A percentile compares a stretch with the other conserved stretches of the same genome.
Evolutionary conservation across 2,113 vertebrate genomes (phyloP).

Genomic region (Malurus elegans): DNA sequence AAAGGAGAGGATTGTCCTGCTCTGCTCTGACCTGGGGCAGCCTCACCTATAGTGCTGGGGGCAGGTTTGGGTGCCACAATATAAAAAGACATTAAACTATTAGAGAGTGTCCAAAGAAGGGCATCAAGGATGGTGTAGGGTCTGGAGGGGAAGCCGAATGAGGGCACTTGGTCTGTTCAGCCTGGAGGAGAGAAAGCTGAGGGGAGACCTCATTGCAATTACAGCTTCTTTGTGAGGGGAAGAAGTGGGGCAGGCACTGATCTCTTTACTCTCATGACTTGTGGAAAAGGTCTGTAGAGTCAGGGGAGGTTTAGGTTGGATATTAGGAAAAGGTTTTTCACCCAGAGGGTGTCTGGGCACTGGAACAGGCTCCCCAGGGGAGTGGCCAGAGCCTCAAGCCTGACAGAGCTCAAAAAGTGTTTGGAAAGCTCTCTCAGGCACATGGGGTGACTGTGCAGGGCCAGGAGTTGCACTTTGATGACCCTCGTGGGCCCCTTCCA

Average conservation of each 20-base stretch:
- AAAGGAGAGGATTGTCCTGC: background rate
- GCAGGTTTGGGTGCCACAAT: background rate
- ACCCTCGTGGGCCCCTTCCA: background rate
- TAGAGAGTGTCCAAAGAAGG: background rate
- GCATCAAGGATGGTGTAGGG: rapidly evolving
- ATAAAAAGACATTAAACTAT: background rate
- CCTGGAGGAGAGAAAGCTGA: background rate
- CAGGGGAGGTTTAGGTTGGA: background rate
- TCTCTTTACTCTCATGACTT: too few relatives aligned
- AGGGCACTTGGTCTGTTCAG: background rate
- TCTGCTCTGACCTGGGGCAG: rapidly evolving
- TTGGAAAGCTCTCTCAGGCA: background rate
- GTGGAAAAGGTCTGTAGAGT: background rate
- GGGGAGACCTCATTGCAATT: background rate
- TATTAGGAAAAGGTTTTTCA: background rate
- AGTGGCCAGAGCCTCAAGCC: background rate
- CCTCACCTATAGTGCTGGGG: background rate
- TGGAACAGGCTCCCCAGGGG: background rate
- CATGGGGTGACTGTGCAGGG: background rate
- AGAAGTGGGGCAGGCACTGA: background rate
- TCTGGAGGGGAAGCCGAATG: background rate
- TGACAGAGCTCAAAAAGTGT: background rate
- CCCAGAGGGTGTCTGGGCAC: background rate
- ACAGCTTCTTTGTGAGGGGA: rapidly evolving
- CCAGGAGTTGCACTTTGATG: background rate